Base-by-base conservation (phyloP, 2,113 vertebrate genomes). In the Microcebus jonahi region DNA sequence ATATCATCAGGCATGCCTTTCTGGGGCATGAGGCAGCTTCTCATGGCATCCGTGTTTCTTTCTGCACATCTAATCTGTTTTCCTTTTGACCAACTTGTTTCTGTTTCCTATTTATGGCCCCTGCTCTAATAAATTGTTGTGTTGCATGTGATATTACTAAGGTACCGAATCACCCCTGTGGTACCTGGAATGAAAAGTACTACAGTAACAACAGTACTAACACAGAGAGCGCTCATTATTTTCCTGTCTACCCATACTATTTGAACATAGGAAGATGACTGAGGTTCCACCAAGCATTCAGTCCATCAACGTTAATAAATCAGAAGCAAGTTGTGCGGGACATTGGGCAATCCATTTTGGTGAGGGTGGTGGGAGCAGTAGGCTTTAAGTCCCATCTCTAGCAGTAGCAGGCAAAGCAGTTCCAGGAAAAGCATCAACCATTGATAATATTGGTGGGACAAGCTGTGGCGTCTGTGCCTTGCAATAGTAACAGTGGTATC, bases 361-460 rank as follows among this genome's bases (percentile, higher is more conserved):
- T 36, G 42, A 81, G 14, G 0, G 18, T 9, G 1, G 29, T 29
- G 7, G 45, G 20, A 71, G 3, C 6, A 65, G 9, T 9, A 12
- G 1, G 1, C 20, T 25, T 20, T 63, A 8, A 3, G 4, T 61
- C n/a, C 7, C 4, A 8, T 27, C 48, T 12, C 18, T 12, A 29
- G 4, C 9, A n/a, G 6, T 23, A 25, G 21, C 3, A 48, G 8
- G 12, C 20, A n/a, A 2, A 55, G 34, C 21, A 34, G 4, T 48
- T 55, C 7, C 6, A 27, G 21, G 0, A n/a, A 25, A 12, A 20
- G 23, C 0, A 4, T 6, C 14, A 29, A 9, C 20, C n/a, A 27
- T 0, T 4, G 20, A 8, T 8, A 39, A 34, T 15, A 18, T 8
- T 21, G 17, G 3, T 48, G 14, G 42, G 27, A 71, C 1, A 48